These are phyloP conservation scores for Sycophila sp. DNA, from an alignment of 1,140 invertebrate genomes.

Conservation along the genomic window DNA sequence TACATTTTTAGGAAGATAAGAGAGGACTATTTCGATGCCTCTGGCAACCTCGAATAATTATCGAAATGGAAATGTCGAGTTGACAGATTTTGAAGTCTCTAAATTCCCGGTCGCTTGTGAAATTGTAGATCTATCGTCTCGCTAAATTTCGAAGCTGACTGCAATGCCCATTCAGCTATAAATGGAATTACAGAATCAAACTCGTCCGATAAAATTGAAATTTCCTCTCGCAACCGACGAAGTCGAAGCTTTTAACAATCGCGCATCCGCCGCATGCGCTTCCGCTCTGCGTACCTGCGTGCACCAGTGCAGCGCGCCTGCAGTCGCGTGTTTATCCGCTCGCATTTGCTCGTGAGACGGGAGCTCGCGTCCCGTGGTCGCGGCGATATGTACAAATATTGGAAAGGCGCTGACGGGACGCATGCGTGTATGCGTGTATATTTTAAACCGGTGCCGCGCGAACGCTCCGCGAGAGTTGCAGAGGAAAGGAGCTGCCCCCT, in stretches of 20 bases:
- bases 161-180: too few relatives aligned
- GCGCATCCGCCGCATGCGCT: not conserved
- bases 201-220: not conserved
- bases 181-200: too few relatives aligned
- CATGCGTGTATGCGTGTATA: too few relatives aligned
- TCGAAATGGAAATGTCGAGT: too few relatives aligned
- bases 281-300: not conserved
- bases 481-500: conserved; percentile 22
- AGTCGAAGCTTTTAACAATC: not conserved
- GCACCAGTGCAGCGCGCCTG: not conserved
- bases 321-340: not conserved
- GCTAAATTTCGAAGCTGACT: too few relatives aligned
- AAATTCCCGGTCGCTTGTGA: too few relatives aligned
- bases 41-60: too few relatives aligned
- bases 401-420: conserved; percentile 7
- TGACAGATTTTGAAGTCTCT: too few relatives aligned
- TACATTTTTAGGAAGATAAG: too few relatives aligned
- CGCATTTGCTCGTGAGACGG: not conserved
- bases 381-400: not conserved
- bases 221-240: not conserved
- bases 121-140: too few relatives aligned
- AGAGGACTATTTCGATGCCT: too few relatives aligned
- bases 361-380: not conserved
- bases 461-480: not conserved
- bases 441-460: too few relatives aligned